Base-by-base conservation (phyloP, 2,113 vertebrate species). In the Merops nubicus region DNA sequence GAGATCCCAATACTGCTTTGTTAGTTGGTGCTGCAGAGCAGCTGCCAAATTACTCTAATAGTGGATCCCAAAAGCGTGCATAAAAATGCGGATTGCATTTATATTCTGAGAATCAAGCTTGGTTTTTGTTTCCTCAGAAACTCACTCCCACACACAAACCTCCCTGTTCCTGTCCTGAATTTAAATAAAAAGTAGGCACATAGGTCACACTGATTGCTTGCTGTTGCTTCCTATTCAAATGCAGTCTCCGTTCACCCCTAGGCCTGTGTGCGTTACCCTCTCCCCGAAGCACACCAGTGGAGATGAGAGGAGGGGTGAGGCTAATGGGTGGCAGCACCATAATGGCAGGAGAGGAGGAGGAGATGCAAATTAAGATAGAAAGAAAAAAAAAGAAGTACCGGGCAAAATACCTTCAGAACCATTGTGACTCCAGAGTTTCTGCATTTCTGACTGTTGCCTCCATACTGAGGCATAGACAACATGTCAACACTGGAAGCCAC, bases 191-290 rank as follows among this genome's bases (percentile, higher is more conserved):
- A 60, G 2, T 9, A 67, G 56, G 38, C 16, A 33, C 33, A 25
- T 0, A 0, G 40, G 33, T 65, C 33, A 67, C 64, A 12, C 5
- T 0, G 2, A 63, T 12, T 68, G 19, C 29, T 48, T 73, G 38
- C 47, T 48, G 20, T 6, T 86, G 38, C 51, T 78, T 75, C 51
- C 31, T 63, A 6, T 77, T 56, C 48, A 89, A 82, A 72, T 13
- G 47, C 23, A 74, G 29, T 6, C 19, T 42, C 62, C 3, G 1
- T 56, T 64, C 54, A 23, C 38, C 25, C 53, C 17, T 51, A 16
- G 21, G 28, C 33, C 50, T 57, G 2, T 12, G 15, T 19, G 23
- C 16, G 34, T 31, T 76, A 36, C 69, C 29, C 63, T 63, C 33
- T 73, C 60, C 60, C 25, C 31, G 3, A 5, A 40, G 59, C 63